Evolutionary conservation across 2,797 vertebrate genomes (phyloP).

Genomic region (Onychomys arenicola): DNA sequence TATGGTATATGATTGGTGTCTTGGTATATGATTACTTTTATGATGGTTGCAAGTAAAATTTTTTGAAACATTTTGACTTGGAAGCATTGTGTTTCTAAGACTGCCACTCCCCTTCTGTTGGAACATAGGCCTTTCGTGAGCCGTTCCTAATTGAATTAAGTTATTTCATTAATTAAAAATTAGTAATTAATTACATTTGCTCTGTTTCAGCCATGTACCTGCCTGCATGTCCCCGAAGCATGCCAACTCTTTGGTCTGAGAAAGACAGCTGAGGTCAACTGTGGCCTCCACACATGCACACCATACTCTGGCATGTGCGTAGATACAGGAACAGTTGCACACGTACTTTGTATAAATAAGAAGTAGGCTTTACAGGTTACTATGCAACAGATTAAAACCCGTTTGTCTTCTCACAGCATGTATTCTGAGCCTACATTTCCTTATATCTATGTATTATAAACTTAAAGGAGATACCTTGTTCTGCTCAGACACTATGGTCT

Average conservation of each 20-base stretch:
- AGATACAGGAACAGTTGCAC: not conserved
- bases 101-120: not conserved
- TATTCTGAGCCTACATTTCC: not conserved
- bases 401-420: not conserved
- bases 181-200: not conserved
- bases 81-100: not conserved
- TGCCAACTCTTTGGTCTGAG: not conserved
- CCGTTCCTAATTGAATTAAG: not conserved
- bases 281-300: not conserved
- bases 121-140: not conserved
- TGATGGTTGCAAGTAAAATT: not conserved
- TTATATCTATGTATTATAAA: not conserved
- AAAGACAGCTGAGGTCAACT: not conserved
- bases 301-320: not conserved
- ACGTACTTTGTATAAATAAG: not conserved
- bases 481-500: not conserved
- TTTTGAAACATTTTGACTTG: not conserved
- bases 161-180: not conserved
- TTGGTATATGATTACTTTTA: not conserved
- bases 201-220: not conserved
- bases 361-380: not conserved
- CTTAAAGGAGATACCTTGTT: conserved; percentile 7
- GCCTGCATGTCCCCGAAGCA: not conserved
- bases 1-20: not conserved
- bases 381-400: not conserved